A percentile compares a stretch with the other conserved stretches of the same genome.
These are phyloP conservation scores for Grallaria varia DNA, from an alignment of 2,113 vertebrate species.

Conservation along the genomic window DNA sequence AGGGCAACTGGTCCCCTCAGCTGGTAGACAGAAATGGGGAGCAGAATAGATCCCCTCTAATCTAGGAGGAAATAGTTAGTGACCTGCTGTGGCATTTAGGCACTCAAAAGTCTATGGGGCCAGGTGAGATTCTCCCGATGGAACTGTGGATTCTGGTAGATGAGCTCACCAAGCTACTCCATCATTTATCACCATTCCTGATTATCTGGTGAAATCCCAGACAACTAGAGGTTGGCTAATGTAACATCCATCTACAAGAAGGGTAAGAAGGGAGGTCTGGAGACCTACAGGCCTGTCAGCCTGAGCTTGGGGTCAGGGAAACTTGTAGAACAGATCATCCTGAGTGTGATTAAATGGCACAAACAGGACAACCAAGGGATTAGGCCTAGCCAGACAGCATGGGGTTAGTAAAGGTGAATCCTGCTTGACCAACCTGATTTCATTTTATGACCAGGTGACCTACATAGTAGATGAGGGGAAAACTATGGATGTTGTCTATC, in stretches of 20 bases:
- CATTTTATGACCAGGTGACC: not conserved
- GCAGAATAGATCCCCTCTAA: not conserved
- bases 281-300: not conserved
- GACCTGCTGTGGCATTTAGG: not conserved
- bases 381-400: not conserved
- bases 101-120: not conserved
- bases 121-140: too few relatives aligned
- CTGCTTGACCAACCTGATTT: not conserved
- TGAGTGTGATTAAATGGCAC: fast-evolving
- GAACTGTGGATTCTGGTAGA: not conserved
- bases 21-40: not conserved
- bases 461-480: not conserved
- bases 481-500: not conserved
- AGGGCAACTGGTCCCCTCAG: not conserved
- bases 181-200: not conserved
- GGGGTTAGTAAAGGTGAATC: not conserved
- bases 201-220: not conserved
- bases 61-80: not conserved
- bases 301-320: not conserved
- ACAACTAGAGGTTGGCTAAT: not conserved
- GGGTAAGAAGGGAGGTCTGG: not conserved
- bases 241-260: not conserved
- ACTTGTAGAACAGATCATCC: not conserved
- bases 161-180: not conserved
- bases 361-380: fast-evolving